phyloP scores from a whole-genome alignment of 2,888 invertebrate genomes.

The Hemaris fuciformis region DNA sequence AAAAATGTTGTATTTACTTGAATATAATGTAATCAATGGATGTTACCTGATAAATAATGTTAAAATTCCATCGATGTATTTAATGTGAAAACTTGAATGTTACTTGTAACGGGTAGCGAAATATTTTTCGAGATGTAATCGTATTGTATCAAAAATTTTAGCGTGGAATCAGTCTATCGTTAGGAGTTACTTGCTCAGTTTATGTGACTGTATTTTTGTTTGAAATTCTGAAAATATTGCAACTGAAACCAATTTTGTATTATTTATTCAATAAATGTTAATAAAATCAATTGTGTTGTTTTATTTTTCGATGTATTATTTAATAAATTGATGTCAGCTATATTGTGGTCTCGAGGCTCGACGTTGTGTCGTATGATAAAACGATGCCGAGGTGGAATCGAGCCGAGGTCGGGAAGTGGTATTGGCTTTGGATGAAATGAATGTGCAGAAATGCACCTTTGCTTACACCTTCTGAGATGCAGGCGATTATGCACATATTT shows the following conservation, averaged over 20 bases:
- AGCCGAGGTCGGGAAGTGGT: too few relatives aligned
- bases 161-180: conserved; percentile 40
- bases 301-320: too few relatives aligned
- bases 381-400: too few relatives aligned
- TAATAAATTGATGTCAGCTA: too few relatives aligned
- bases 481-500: too few relatives aligned
- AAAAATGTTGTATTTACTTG: not conserved
- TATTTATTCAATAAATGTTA: conserved; percentile 82
- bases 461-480: too few relatives aligned
- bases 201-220: conserved; percentile 60
- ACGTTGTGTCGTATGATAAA: too few relatives aligned
- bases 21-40: conserved; percentile 33
- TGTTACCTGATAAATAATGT: conserved; percentile 39
- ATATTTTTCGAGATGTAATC: conserved; percentile 66
- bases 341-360: too few relatives aligned
- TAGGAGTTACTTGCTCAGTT: conserved; percentile 72
- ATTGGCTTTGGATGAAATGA: too few relatives aligned
- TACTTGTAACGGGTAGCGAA: conserved; percentile 54
- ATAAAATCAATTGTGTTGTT: conserved; percentile 64
- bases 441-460: too few relatives aligned
- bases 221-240: conserved; percentile 63
- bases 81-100: conserved; percentile 50
- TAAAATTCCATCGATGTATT: conserved; percentile 66
- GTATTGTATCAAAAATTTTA: conserved; percentile 26
- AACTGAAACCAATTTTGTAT: conserved; percentile 77